Evolutionary conservation across 2,888 invertebrate genomes (phyloP), one percentile per base, ranked within the genome.

Genomic region (Euclidia mi): DNA sequence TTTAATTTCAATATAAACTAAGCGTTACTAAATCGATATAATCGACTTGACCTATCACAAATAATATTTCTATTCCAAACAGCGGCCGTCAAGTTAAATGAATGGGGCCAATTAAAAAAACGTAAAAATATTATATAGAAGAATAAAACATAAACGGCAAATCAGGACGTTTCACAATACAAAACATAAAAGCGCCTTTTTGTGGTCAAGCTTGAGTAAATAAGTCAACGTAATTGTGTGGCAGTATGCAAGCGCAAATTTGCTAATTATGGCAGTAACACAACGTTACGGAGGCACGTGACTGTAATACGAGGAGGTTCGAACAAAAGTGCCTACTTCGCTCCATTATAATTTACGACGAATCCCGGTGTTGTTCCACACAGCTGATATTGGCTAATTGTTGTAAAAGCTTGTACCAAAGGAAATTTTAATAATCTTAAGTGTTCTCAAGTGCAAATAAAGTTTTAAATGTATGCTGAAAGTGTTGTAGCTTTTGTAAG

Each of bases 241-340:
- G 51, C 57, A 56, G 53, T 74, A 73, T 77, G 73, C 76, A 78
- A 66, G 68, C 74, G 71, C 62, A 67, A 81, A 85, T 90, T 90
- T 85, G 88, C 87, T 90, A 91, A 91, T 91, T 89, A 87, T 85
- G 83, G 82, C 82, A 80, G 85, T 84, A 89, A 89, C 85, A 85
- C 81, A 81, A 82, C 79, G 81, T 78, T 75, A 70, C 76, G 41
- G 49, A 50, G 72, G 84, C 70, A 85, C 89, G 89, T 90, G 89
- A 89, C 87, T 84, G 84, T 82, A 86, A 86, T 88, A 86, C 82
- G 77, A 53, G 37, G 14, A 31, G 34, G 28, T 75, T 82, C 71
- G 63, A 83, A 83, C 78, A 75, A 82, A 83, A 88, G 81, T 79
- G 81, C 76, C 76, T 79, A 79, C 79, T 82, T 80, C 77, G 75